These are phyloP conservation scores for Macrosoma leucophasiata DNA, from an alignment of 2,888 invertebrate species.

Conservation along the genomic window DNA sequence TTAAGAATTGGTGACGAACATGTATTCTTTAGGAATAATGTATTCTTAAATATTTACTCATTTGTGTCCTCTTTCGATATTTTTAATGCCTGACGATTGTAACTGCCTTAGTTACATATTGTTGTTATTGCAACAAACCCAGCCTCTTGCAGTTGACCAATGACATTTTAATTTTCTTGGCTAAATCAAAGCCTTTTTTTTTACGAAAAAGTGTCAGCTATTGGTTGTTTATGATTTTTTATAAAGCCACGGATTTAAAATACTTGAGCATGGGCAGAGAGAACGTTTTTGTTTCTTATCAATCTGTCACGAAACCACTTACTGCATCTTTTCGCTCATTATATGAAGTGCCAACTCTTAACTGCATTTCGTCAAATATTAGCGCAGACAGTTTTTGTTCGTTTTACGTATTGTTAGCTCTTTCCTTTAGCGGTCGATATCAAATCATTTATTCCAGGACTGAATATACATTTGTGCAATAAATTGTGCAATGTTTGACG, in stretches of 20 bases:
- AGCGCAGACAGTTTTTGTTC: neutral
- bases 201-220: neutral
- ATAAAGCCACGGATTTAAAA: slow-evolving; percentile 3
- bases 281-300: neutral
- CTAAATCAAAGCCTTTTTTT: neutral
- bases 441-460: slow-evolving; percentile 1
- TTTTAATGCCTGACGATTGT: neutral
- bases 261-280: slow-evolving; percentile 1
- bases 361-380: slow-evolving; percentile 4
- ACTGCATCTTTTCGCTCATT: neutral
- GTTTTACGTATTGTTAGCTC: neutral
- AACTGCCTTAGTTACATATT: neutral
- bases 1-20: slow-evolving; percentile 8
- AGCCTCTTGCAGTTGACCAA: neutral
- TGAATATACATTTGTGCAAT: neutral
- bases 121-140: neutral
- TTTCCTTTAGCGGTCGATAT: neutral
- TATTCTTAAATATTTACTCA: slow-evolving; percentile 1
- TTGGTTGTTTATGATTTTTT: slow-evolving; percentile 3
- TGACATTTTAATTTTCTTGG: neutral
- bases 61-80: slow-evolving; percentile 1
- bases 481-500: slow-evolving; percentile 1
- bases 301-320: slow-evolving; percentile 1
- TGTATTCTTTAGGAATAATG: slow-evolving; percentile 1
- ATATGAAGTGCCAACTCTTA: neutral